Evolutionary conservation across 2,888 invertebrate genomes (phyloP).

Genomic region (Metacarcinus magister): DNA sequence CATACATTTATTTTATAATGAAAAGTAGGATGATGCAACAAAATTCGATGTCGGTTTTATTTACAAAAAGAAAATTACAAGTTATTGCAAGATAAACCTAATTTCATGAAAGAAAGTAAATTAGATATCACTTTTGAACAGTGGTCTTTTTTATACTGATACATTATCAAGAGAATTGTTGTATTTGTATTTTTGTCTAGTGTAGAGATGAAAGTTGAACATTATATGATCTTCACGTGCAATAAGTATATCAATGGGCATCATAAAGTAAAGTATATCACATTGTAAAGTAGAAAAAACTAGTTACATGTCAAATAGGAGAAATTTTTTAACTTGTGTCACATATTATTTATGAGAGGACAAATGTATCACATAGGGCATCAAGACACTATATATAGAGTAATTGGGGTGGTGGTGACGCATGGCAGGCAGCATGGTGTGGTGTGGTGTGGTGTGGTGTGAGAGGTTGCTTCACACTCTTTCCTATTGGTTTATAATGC

Average conservation of each 20-base stretch:
- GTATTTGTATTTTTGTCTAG: not conserved
- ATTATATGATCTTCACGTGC: not conserved
- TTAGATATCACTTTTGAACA: not conserved
- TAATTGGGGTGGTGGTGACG: not conserved
- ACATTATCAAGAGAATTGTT: not conserved
- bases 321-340: not conserved
- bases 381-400: not conserved
- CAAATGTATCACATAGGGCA: not conserved
- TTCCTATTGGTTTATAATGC: not conserved
- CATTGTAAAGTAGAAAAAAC: not conserved
- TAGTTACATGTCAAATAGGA: not conserved
- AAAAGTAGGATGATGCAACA: too few species aligned
- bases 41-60: too few species aligned
- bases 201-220: not conserved
- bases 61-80: not conserved
- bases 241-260: not conserved
- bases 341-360: not conserved
- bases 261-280: not conserved
- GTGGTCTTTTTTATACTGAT: not conserved
- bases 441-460: constrained; percentile 3
- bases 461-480: constrained; percentile 18
- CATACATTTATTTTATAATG: too few species aligned
- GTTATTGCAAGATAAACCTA: not conserved
- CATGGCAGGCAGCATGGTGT: constrained; percentile 37
- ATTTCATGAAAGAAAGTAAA: not conserved